These are phyloP conservation scores for Catharus minimus DNA, from an alignment of 2,113 vertebrate species.

Conservation along the genomic window DNA sequence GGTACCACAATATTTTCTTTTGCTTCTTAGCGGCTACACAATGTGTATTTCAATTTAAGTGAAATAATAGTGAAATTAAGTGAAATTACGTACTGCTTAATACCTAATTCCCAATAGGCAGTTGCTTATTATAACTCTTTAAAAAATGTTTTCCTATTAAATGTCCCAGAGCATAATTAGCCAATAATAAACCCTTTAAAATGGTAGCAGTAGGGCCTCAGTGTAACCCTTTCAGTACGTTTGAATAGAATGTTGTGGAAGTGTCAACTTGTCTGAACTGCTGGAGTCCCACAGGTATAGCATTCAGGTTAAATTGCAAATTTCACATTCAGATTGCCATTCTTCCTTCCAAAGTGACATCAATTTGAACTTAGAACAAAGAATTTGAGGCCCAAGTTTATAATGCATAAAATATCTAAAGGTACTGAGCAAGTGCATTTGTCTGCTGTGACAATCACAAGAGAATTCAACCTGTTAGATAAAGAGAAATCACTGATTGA, in stretches of 20 bases:
- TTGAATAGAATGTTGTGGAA: not conserved
- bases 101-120: not conserved
- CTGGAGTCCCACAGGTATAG: not conserved
- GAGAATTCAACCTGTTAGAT: not conserved
- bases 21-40: not conserved
- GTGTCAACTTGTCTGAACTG: not conserved
- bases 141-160: not conserved
- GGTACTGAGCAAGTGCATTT: not conserved
- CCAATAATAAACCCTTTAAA: not conserved
- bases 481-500: not conserved
- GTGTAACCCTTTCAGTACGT: not conserved
- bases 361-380: not conserved
- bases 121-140: not conserved
- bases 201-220: not conserved
- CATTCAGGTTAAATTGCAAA: not conserved
- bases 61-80: not conserved
- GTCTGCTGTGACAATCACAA: not conserved
- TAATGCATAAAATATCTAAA: not conserved
- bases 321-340: not conserved
- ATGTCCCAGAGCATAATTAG: not conserved
- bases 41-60: conserved; percentile 25
- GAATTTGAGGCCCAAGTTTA: not conserved
- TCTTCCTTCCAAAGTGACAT: not conserved
- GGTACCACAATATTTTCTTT: conserved; percentile 16
- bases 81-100: not conserved